Conservation (phyloP, 1,140 invertebrate genomes). For the Dufourea novaeangliae region DNA sequence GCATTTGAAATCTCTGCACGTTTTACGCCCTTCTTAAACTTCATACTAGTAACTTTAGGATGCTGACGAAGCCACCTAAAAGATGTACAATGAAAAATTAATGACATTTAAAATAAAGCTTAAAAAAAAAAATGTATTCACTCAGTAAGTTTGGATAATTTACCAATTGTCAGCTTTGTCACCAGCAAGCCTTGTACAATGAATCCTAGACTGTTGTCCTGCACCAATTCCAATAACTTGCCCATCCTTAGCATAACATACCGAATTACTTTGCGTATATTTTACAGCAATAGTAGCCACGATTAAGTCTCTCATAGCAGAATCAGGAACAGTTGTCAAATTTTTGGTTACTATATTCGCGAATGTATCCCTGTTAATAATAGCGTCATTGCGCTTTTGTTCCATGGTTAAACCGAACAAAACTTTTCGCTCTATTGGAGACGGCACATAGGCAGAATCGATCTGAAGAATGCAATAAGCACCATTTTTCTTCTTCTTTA, state of each 20-base stretch:
- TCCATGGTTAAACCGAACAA: slow-evolving; percentile 96
- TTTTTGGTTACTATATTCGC: slow-evolving; percentile 91
- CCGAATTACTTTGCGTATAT: slow-evolving; percentile 99
- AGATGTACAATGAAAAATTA: slow-evolving; percentile 9
- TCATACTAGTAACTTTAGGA: slow-evolving; percentile 91
- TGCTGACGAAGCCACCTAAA: slow-evolving; percentile 95
- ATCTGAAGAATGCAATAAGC: slow-evolving; percentile 97
- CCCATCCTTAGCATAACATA: slow-evolving; percentile 95
- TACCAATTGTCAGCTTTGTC: slow-evolving; percentile 98
- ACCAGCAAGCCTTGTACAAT: slow-evolving; percentile 97
- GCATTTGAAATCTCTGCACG: slow-evolving; percentile 97
- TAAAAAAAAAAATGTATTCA: background rate
- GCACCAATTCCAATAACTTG: slow-evolving; percentile 98
- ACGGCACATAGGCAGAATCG: slow-evolving; percentile 92
- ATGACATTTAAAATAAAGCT: background rate
- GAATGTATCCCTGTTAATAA: slow-evolving; percentile 91
- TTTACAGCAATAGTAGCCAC: slow-evolving; percentile 98
- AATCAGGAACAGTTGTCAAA: slow-evolving; percentile 86
- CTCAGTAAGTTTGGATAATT: background rate
- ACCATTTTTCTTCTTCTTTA: slow-evolving; percentile 98
- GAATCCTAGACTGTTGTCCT: slow-evolving; percentile 98
- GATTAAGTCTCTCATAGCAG: slow-evolving; percentile 93
- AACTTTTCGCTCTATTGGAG: slow-evolving; percentile 90
- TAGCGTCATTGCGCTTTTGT: slow-evolving; percentile 95
- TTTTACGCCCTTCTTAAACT: slow-evolving; percentile 94